Percentiles rank a stretch among this genome's conserved stretches.
Conservation (phyloP, 2,888 invertebrate genomes). For the Tipula vernalis region DNA sequence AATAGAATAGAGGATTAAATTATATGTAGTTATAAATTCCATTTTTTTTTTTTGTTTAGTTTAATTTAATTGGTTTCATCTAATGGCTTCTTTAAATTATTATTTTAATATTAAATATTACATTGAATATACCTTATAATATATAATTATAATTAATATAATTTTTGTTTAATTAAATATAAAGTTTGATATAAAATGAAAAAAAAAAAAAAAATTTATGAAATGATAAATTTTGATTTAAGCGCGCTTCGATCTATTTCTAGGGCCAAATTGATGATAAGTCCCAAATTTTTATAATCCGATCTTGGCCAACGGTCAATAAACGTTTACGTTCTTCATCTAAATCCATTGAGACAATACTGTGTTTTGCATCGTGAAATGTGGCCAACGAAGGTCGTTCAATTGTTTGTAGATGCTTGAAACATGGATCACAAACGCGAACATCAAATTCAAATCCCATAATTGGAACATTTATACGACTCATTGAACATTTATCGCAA, state of each 20-base stretch:
- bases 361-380: conserved; percentile 92
- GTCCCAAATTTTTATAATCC: conserved; percentile 90
- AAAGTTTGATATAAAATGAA: background rate
- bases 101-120: background rate
- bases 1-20: background rate
- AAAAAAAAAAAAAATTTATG: background rate
- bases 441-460: conserved; percentile 99
- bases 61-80: background rate
- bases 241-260: background rate
- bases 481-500: conserved; percentile 83
- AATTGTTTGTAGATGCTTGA: conserved; percentile 64
- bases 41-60: background rate
- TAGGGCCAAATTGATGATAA: conserved; percentile 48
- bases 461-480: conserved; percentile 78
- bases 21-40: background rate
- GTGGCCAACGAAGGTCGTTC: conserved; percentile 86
- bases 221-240: background rate
- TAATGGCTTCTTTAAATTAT: background rate
- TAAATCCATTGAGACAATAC: conserved; percentile 74
- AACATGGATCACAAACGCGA: conserved; percentile 88
- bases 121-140: background rate
- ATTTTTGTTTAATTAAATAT: background rate
- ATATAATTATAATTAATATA: background rate
- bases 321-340: conserved; percentile 81
- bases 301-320: conserved; percentile 88